Percentiles rank a stretch among this genome's conserved stretches.
phyloP scores from a whole-genome alignment of 1,140 invertebrate species.

The Subanguina moxae region DNA sequence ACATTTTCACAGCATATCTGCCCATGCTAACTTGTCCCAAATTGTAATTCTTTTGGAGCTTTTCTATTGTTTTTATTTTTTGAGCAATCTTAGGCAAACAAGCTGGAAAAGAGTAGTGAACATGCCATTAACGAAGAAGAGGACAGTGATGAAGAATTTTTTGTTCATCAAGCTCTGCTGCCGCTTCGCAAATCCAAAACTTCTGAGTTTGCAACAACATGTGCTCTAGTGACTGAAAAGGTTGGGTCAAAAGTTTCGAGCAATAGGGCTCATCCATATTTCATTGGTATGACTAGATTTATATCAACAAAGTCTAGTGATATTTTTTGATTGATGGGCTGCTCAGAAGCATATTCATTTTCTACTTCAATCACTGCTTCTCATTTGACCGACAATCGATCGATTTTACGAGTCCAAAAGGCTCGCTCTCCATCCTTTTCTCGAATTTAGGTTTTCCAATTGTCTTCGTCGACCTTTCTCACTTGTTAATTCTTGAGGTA shows the following conservation, averaged over 20 bases:
- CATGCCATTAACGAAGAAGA: constrained; percentile 13
- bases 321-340: too few relatives aligned
- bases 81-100: background rate
- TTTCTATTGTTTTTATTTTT: background rate
- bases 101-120: constrained; percentile 12
- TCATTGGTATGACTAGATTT: too few relatives aligned
- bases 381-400: too few relatives aligned
- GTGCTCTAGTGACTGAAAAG: background rate
- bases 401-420: too few relatives aligned
- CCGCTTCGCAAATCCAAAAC: constrained; percentile 42
- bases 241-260: background rate
- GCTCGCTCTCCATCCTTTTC: too few relatives aligned
- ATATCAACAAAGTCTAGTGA: too few relatives aligned
- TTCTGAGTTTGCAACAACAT: constrained; percentile 16
- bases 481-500: too few relatives aligned
- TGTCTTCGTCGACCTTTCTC: too few relatives aligned
- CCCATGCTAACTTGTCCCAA: constrained; percentile 29
- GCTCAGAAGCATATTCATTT: too few relatives aligned
- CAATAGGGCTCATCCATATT: too few relatives aligned
- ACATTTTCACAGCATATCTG: constrained; percentile 30
- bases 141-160: constrained; percentile 44
- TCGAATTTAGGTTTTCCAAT: too few relatives aligned
- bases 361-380: too few relatives aligned
- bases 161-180: constrained; percentile 24
- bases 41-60: background rate